Conservation (phyloP, 2,797 vertebrate species). For the Thamnophis elegans region DNA sequence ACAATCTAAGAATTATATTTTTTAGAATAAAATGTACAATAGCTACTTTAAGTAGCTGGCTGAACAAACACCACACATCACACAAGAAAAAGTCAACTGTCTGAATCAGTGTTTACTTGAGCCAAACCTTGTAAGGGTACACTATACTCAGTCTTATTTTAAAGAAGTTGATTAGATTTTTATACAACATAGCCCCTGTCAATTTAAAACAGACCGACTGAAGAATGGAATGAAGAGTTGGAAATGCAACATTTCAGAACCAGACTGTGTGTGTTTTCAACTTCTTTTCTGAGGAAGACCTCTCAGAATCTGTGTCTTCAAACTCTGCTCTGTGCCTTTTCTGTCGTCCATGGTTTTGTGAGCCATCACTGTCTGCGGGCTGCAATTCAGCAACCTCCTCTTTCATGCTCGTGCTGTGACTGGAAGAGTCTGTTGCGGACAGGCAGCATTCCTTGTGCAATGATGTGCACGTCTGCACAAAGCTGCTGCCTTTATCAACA, state of each 20-base stretch:
- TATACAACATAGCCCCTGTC: conserved; percentile 72
- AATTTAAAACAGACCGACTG: conserved; percentile 71
- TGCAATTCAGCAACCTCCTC: conserved; percentile 67
- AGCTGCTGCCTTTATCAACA: conserved; percentile 65
- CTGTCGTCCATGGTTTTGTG: conserved; percentile 69
- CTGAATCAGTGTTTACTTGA: conserved; percentile 69
- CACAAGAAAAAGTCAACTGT: conserved; percentile 65
- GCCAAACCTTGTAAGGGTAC: conserved; percentile 70
- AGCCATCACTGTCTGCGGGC: conserved; percentile 61
- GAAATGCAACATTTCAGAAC: conserved; percentile 69
- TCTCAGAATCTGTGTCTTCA: conserved; percentile 81
- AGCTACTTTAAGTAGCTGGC: conserved; percentile 54
- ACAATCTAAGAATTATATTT: conserved; percentile 48
- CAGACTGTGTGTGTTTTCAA: conserved; percentile 81
- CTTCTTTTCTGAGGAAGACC: conserved; percentile 90
- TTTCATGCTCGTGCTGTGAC: conserved; percentile 62
- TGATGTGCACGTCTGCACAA: conserved; percentile 61
- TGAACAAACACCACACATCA: conserved; percentile 64
- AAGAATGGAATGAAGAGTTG: conserved; percentile 71
- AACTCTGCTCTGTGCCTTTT: conserved; percentile 78
- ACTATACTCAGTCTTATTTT: conserved; percentile 68
- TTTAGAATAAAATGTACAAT: conserved; percentile 54
- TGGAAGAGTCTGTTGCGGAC: conserved; percentile 82
- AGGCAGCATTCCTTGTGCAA: conserved; percentile 74
- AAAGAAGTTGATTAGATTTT: conserved; percentile 66